Evolutionary conservation across 2,113 vertebrate species (phyloP).

Genomic region (Callopanchax toddi): DNA sequence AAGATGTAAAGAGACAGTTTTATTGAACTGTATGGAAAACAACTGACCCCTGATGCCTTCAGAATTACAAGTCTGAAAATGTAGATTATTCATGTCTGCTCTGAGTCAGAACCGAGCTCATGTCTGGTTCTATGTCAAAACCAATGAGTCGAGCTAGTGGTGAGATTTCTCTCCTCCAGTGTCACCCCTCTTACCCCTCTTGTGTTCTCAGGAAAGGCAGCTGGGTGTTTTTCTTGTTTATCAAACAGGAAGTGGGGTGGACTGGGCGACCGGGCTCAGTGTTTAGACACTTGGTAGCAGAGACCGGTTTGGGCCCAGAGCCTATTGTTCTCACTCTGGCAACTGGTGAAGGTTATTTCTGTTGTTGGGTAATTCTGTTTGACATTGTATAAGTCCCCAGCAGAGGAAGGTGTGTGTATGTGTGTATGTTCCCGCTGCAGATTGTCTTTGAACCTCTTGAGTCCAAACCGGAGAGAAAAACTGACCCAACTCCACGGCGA

Average conservation of each 20-base stretch:
- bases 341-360: slow-evolving; percentile 80
- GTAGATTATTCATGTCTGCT: slow-evolving; percentile 9
- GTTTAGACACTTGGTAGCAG: slow-evolving; percentile 81
- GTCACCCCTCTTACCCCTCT: slow-evolving; percentile 41
- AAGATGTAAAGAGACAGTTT: too few relatives aligned
- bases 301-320: slow-evolving; percentile 62
- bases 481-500: slow-evolving; percentile 67
- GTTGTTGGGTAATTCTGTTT: slow-evolving; percentile 82
- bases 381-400: slow-evolving; percentile 78
- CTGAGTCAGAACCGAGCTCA: slow-evolving; percentile 61
- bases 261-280: slow-evolving; percentile 68
- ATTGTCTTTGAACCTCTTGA: slow-evolving; percentile 52
- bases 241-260: slow-evolving; percentile 80
- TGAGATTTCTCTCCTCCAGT: slow-evolving; percentile 60
- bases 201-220: slow-evolving; percentile 77
- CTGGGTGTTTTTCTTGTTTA: slow-evolving; percentile 80
- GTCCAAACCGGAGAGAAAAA: slow-evolving; percentile 51
- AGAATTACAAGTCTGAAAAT: slow-evolving; percentile 2
- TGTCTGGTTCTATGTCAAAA: slow-evolving; percentile 54
- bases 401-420: slow-evolving; percentile 72
- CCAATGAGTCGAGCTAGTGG: slow-evolving; percentile 21
- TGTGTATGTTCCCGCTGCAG: slow-evolving; percentile 46
- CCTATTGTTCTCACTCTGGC: slow-evolving; percentile 85
- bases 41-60: neutral
- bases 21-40: too few relatives aligned